Evolutionary conservation across 2,797 vertebrate species (phyloP).

Genomic region (Labroides dimidiatus): DNA sequence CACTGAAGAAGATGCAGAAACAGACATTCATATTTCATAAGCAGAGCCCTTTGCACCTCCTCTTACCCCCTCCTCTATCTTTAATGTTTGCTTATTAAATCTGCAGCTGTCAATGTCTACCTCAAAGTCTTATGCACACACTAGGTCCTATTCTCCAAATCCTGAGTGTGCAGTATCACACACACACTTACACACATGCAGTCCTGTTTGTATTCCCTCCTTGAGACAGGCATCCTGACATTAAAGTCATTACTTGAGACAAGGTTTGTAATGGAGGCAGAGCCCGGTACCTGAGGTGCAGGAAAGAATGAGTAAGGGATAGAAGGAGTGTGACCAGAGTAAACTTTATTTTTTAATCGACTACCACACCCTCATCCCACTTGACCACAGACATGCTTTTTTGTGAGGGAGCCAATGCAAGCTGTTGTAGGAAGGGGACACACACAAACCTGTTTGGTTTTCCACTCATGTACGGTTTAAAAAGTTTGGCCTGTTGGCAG

Average conservation of each 20-base stretch:
- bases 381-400: conserved; percentile 27
- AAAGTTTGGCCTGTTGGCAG: no score
- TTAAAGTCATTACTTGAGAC: conserved; percentile 78
- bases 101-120: conserved; percentile 74
- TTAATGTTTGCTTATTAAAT: conserved; percentile 81
- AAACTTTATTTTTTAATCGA: conserved; percentile 53
- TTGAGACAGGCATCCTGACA: conserved; percentile 63
- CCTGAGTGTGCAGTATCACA: conserved; percentile 33
- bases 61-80: conserved; percentile 45
- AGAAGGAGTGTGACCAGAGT: conserved; percentile 21
- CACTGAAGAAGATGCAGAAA: conserved; percentile 76
- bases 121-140: conserved; percentile 63
- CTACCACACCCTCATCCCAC: conserved; percentile 13
- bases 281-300: conserved; percentile 36
- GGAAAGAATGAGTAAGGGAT: conserved; percentile 39
- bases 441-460: conserved; percentile 1
- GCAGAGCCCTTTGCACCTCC: conserved; percentile 40
- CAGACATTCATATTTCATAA: conserved; percentile 84
- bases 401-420: background rate
- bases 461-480: no score
- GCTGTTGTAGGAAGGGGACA: conserved; percentile 12
- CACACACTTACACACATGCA: conserved; percentile 17
- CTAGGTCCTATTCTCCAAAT: conserved; percentile 57
- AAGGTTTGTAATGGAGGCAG: conserved; percentile 76
- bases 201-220: conserved; percentile 44